Conservation (phyloP, 37 sponge, comb jelly and placozoan genomes). For the Corticium candelabrum region DNA sequence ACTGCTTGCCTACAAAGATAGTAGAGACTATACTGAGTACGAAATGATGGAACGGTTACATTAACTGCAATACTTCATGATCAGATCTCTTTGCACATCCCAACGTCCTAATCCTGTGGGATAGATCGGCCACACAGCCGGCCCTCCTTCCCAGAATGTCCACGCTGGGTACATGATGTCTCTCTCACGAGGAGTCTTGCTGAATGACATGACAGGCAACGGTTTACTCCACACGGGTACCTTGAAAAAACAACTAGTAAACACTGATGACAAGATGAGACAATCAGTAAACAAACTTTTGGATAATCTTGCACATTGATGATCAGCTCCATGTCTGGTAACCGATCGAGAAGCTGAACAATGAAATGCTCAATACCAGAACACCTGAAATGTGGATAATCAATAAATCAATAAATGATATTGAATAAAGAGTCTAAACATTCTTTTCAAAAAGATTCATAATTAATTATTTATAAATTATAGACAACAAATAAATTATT, state of each 20-base stretch:
- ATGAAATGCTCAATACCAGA: slow-evolving; percentile 81
- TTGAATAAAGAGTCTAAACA: no score
- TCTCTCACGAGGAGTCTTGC: slow-evolving; percentile 44
- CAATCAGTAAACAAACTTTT: slow-evolving; percentile 21
- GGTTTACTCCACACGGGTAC: slow-evolving; percentile 33
- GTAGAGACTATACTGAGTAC: background rate
- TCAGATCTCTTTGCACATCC: slow-evolving; percentile 60
- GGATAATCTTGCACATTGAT: slow-evolving; percentile 71
- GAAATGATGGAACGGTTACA: background rate
- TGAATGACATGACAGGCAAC: slow-evolving; percentile 77
- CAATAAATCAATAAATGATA: no score
- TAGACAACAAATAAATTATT: no score
- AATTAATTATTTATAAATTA: no score
- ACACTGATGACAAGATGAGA: background rate
- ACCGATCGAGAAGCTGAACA: slow-evolving; percentile 19
- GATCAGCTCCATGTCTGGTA: slow-evolving; percentile 73
- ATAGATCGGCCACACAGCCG: slow-evolving; percentile 61
- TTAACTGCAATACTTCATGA: no score
- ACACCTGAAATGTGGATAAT: slow-evolving; percentile 36
- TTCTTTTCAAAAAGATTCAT: no score
- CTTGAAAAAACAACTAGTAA: slow-evolving; percentile 18
- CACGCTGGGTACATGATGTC: slow-evolving; percentile 94
- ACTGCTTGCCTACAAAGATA: slow-evolving; percentile 20
- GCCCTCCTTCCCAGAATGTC: slow-evolving; percentile 89
- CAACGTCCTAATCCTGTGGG: slow-evolving; percentile 69